phyloP scores from a whole-genome alignment of 2,113 vertebrate species.

The Cynocephalus volans region DNA sequence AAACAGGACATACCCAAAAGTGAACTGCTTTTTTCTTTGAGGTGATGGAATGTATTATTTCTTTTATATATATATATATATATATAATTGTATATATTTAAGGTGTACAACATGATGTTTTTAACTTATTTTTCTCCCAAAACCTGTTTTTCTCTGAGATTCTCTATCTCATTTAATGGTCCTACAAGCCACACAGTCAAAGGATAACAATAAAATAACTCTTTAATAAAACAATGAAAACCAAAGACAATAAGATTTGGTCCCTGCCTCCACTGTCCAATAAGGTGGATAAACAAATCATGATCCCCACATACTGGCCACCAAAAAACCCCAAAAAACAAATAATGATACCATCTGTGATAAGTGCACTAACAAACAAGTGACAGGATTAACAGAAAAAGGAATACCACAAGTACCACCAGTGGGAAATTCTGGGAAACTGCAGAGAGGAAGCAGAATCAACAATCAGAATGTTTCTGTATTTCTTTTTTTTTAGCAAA shows the following conservation, averaged over 20 bases:
- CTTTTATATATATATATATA: neutral
- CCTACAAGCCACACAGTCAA: constrained; percentile 34
- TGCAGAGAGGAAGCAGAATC: constrained; percentile 22
- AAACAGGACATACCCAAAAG: neutral
- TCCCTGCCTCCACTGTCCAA: neutral
- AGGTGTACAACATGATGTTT: neutral
- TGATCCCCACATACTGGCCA: too few relatives aligned
- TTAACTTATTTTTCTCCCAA: constrained; percentile 32
- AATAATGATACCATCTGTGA: neutral
- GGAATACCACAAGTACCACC: neutral
- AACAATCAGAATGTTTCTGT: constrained; percentile 6
- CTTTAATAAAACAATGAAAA: constrained; percentile 67
- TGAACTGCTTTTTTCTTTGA: neutral
- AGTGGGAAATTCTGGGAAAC: constrained; percentile 46
- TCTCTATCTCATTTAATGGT: constrained; percentile 42
- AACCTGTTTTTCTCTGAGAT: constrained; percentile 21
- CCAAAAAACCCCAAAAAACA: too few relatives aligned
- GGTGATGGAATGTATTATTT: neutral
- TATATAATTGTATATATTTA: neutral
- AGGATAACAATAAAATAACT: constrained; percentile 54
- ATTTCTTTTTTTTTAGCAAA: neutral
- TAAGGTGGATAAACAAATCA: constrained; percentile 38
- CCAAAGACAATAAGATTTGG: constrained; percentile 18
- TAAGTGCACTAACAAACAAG: constrained; percentile 40
- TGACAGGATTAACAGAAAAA: constrained; percentile 36